Evolutionary conservation across 2,113 vertebrate genomes (phyloP).

Genomic region (Acrocephalus kingi): DNA sequence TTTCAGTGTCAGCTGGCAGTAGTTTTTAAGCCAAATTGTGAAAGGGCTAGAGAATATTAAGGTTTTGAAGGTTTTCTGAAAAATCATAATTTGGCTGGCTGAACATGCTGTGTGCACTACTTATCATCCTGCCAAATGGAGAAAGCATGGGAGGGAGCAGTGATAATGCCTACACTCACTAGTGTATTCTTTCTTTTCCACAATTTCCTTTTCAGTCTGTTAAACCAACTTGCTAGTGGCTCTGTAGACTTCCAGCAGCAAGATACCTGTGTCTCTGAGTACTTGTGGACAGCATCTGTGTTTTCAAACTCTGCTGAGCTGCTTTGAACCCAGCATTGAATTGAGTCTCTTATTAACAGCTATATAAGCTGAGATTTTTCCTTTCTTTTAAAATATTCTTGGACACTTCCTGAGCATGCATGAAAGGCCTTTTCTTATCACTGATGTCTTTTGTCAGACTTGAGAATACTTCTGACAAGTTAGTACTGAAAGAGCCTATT

Average conservation of each 20-base stretch:
- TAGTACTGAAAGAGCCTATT: not conserved
- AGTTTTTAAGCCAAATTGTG: not conserved
- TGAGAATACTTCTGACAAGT: not conserved
- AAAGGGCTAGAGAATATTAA: not conserved
- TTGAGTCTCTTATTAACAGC: not conserved
- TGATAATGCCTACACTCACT: not conserved
- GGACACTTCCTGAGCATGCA: not conserved
- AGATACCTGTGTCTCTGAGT: not conserved
- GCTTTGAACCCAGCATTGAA: not conserved
- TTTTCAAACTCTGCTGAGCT: not conserved
- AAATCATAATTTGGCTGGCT: not conserved
- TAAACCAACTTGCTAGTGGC: not conserved
- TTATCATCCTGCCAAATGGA: not conserved
- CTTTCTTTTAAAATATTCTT: not conserved
- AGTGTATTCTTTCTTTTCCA: not conserved
- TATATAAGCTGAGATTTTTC: not conserved
- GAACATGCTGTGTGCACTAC: not conserved
- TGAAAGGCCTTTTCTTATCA: not conserved
- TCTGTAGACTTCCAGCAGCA: not conserved
- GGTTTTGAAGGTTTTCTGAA: not conserved
- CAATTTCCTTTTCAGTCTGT: not conserved
- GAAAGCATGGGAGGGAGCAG: not conserved
- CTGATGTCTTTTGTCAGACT: not conserved
- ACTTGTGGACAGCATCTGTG: not conserved
- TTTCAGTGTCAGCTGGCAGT: not conserved